These are phyloP conservation scores for Oscarella lobularis DNA, from an alignment of 37 sponge, comb jelly and placozoan species.

Conservation along the genomic window DNA sequence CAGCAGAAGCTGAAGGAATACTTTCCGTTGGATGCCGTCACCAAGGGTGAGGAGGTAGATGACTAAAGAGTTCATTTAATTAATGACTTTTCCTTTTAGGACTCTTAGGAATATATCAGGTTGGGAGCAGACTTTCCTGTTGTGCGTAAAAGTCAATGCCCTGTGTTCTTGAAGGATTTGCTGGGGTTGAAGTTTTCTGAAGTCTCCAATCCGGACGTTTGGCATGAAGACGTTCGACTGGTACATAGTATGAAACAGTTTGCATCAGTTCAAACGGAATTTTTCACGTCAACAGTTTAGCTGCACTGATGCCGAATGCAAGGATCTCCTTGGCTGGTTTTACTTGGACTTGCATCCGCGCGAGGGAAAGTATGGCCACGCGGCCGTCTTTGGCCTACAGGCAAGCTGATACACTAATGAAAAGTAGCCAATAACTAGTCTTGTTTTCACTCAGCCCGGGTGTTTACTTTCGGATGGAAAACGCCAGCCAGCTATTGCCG, in stretches of 20 bases:
- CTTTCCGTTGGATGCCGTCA: constrained; percentile 40
- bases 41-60: constrained; percentile 11
- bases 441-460: constrained; percentile 10
- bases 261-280: background rate
- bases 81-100: constrained; percentile 6
- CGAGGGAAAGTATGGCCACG: constrained; percentile 55
- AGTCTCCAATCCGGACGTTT: constrained; percentile 18
- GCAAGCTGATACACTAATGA: background rate
- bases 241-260: background rate
- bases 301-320: constrained; percentile 20
- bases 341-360: constrained; percentile 53
- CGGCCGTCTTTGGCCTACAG: constrained; percentile 41
- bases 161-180: constrained; percentile 18
- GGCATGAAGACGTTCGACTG: constrained; percentile 30
- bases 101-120: constrained; percentile 19
- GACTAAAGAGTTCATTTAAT: background rate
- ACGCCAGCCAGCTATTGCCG: constrained; percentile 37
- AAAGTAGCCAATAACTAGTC: background rate
- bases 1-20: constrained; percentile 36
- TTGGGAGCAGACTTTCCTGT: background rate
- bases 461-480: constrained; percentile 15
- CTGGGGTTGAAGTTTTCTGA: constrained; percentile 22
- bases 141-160: background rate
- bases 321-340: constrained; percentile 30
- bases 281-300: background rate